phyloP scores from a whole-genome alignment of 1,140 invertebrate species.

The Bombus fervidus region DNA sequence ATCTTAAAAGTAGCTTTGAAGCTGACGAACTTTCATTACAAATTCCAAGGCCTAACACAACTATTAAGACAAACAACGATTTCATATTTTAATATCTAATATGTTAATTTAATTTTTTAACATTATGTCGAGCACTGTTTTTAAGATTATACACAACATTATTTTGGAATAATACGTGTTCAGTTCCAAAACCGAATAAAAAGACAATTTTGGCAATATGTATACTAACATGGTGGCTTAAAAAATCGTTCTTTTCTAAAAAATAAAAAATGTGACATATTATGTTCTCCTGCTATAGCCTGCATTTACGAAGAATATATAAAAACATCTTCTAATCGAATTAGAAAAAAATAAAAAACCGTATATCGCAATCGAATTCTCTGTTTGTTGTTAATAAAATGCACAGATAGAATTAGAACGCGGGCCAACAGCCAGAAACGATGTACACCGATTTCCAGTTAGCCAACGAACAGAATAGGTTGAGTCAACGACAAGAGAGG shows the following conservation, averaged over 20 bases:
- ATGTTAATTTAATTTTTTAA: background rate
- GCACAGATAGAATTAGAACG: conserved; percentile 18
- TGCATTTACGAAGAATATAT: background rate
- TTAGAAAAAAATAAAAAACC: background rate
- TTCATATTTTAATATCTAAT: no score
- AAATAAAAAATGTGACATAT: background rate
- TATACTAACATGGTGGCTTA: no score
- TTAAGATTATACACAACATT: no score
- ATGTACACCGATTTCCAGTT: conserved; percentile 44
- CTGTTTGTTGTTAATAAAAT: conserved; percentile 10
- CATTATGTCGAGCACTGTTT: no score
- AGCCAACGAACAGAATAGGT: conserved; percentile 49
- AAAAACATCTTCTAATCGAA: background rate
- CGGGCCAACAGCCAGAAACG: conserved; percentile 25
- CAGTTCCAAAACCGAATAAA: background rate
- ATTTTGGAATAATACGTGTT: no score
- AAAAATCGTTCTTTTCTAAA: background rate
- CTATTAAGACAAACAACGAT: no score
- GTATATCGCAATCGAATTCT: background rate
- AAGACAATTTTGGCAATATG: background rate
- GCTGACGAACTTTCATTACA: no score
- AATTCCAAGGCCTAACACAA: no score
- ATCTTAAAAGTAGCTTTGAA: no score
- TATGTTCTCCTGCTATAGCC: background rate
- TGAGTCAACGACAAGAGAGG: conserved; percentile 58